Percentiles rank a stretch among this genome's conserved stretches.
These are phyloP conservation scores for Tadarida brasiliensis DNA, from an alignment of 2,797 vertebrate genomes.

Conservation along the genomic window DNA sequence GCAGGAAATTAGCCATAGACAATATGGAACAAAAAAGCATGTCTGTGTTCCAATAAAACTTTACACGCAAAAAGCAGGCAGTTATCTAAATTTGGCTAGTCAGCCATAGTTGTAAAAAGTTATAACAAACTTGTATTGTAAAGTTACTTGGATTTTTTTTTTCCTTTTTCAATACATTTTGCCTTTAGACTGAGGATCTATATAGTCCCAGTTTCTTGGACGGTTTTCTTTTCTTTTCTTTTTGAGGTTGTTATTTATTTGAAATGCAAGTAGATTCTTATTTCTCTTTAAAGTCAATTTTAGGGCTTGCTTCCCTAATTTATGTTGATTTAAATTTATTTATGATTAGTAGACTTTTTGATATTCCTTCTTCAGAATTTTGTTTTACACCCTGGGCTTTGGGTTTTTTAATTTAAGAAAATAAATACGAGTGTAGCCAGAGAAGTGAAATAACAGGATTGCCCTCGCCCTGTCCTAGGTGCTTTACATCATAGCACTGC, in stretches of 20 bases:
- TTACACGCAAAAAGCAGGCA: neutral
- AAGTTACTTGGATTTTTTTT: neutral
- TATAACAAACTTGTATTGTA: neutral
- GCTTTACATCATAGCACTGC: neutral
- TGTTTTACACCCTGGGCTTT: neutral
- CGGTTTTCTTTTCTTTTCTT: neutral
- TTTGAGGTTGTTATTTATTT: neutral
- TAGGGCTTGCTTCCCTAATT: neutral
- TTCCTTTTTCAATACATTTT: neutral
- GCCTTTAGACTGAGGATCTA: neutral
- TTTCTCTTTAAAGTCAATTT: neutral
- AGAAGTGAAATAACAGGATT: neutral
- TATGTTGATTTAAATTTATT: neutral
- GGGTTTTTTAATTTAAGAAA: neutral
- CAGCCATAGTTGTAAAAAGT: neutral
- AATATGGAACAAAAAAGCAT: neutral
- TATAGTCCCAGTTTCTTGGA: neutral
- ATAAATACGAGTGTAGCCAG: neutral
- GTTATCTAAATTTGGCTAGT: neutral
- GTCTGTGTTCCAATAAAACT: neutral
- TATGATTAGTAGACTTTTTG: neutral
- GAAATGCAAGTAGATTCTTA: neutral
- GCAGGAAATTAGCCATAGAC: neutral
- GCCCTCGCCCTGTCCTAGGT: neutral
- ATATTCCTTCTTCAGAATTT: neutral